phyloP scores from a whole-genome alignment of 2,797 vertebrate species.

The Antennarius maculatus region DNA sequence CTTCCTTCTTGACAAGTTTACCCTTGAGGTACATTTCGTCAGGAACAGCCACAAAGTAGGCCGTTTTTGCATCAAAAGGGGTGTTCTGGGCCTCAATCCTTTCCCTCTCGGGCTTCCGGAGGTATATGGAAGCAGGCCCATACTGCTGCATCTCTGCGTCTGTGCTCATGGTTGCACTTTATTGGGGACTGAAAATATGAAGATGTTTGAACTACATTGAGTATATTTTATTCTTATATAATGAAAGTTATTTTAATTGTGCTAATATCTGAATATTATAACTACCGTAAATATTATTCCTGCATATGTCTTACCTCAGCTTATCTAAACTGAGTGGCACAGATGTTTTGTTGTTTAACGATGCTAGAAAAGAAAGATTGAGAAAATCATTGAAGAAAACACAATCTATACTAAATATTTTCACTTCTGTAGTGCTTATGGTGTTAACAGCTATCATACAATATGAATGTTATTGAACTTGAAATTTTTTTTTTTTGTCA shows the following conservation, averaged over 20 bases:
- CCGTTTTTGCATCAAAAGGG: constrained; percentile 89
- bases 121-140: constrained; percentile 84
- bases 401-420: not conserved
- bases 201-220: not conserved
- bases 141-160: constrained; percentile 87
- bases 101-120: constrained; percentile 89
- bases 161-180: constrained; percentile 82
- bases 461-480: not conserved
- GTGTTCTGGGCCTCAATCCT: constrained; percentile 85
- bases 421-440: not conserved
- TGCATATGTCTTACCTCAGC: constrained; percentile 36
- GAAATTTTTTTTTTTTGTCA: not conserved
- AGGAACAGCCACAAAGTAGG: constrained; percentile 81
- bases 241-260: not conserved
- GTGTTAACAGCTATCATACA: constrained; percentile 1
- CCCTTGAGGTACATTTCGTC: constrained; percentile 88
- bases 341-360: constrained; percentile 31
- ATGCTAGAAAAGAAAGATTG: constrained; percentile 40
- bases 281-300: not conserved
- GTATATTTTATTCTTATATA: constrained; percentile 2
- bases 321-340: constrained; percentile 32
- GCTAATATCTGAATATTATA: not conserved
- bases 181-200: constrained; percentile 48
- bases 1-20: constrained; percentile 79
- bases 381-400: not conserved